Percentiles rank a stretch among this genome's conserved stretches.
phyloP scores from a whole-genome alignment of 1,140 invertebrate genomes.

The Fopius arisanus region DNA sequence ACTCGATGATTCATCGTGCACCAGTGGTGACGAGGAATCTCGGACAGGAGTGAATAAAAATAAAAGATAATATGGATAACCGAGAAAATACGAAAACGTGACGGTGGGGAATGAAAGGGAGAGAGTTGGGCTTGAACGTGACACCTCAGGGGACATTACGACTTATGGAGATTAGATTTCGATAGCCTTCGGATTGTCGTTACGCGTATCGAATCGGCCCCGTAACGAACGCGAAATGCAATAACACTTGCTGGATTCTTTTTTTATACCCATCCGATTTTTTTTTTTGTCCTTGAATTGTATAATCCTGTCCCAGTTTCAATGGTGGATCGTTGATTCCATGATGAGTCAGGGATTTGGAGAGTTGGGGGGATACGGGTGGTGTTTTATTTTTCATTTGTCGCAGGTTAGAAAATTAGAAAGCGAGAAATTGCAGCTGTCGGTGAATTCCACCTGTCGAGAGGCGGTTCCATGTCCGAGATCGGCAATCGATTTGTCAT shows the following conservation, averaged over 20 bases:
- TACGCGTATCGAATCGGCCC: neutral
- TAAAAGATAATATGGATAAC: too few relatives aligned
- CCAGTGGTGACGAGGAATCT: slow-evolving; percentile 1
- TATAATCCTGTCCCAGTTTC: neutral
- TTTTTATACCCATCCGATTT: neutral
- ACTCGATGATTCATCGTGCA: neutral
- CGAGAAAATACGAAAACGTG: neutral
- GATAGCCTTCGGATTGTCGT: neutral
- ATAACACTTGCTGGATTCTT: neutral
- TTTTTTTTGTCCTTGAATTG: neutral
- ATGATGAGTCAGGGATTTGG: neutral
- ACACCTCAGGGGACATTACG: neutral
- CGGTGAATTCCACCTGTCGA: neutral
- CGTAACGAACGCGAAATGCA: neutral
- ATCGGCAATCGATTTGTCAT: too few relatives aligned
- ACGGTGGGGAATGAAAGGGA: neutral
- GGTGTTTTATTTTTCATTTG: neutral
- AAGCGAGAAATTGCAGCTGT: neutral
- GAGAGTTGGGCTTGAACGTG: neutral
- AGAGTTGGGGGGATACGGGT: neutral
- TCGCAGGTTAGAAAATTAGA: neutral
- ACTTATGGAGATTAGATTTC: neutral
- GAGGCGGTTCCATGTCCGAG: neutral
- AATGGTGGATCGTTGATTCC: neutral
- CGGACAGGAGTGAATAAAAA: neutral